These are phyloP conservation scores for Lepus oiostolus DNA, from an alignment of 2,797 vertebrate species.

Conservation along the genomic window DNA sequence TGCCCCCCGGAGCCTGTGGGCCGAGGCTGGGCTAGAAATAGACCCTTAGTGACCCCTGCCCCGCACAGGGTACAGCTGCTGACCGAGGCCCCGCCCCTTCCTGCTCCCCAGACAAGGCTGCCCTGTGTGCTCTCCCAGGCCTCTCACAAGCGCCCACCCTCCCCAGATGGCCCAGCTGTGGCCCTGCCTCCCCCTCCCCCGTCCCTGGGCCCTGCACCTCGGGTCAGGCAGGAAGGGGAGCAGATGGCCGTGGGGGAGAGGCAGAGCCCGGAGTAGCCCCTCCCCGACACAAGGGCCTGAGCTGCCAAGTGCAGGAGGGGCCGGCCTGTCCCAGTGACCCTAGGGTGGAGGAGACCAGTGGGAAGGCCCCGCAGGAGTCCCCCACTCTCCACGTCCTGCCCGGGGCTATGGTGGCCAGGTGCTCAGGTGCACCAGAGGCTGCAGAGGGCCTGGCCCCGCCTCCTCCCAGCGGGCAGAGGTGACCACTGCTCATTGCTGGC, in stretches of 20 bases:
- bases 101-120: conserved; percentile 34
- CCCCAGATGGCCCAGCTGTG: not conserved
- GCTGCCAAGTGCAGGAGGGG: not conserved
- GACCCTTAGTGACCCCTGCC: not conserved
- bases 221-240: too few relatives aligned
- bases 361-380: too few relatives aligned
- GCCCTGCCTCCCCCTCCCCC: not conserved
- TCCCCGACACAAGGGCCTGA: not conserved
- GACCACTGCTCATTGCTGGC: too few relatives aligned
- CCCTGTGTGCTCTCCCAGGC: conserved; percentile 65
- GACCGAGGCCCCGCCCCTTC: not conserved
- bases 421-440: too few relatives aligned
- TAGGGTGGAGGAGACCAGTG: too few relatives aligned
- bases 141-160: not conserved
- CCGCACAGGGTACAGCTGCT: not conserved
- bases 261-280: not conserved
- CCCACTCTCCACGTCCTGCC: too few relatives aligned
- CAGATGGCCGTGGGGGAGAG: not conserved
- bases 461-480: too few relatives aligned
- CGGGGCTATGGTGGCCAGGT: too few relatives aligned
- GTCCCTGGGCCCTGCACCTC: not conserved
- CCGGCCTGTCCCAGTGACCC: too few relatives aligned
- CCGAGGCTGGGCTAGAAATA: not conserved
- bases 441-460: too few relatives aligned
- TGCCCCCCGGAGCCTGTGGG: not conserved